These are phyloP conservation scores for Ectropis crepuscularia DNA, from an alignment of 2,888 invertebrate genomes.

Conservation along the genomic window DNA sequence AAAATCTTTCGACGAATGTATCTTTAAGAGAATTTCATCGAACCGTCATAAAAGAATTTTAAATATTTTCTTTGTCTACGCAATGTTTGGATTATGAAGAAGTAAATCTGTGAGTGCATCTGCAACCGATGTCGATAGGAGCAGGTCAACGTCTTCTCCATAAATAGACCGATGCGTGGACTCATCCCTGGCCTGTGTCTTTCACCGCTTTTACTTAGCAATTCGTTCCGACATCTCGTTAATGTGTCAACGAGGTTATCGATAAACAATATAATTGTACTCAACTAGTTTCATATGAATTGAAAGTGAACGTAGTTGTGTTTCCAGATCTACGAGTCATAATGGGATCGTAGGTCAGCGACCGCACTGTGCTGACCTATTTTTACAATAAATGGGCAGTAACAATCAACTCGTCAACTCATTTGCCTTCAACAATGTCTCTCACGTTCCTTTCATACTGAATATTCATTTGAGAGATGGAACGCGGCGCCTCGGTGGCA, in stretches of 20 bases:
- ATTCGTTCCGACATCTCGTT: constrained; percentile 74
- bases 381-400: constrained; percentile 70
- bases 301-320: constrained; percentile 46
- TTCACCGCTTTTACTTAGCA: constrained; percentile 71
- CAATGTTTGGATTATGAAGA: constrained; percentile 22
- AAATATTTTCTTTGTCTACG: constrained; percentile 33
- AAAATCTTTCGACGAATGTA: constrained; percentile 25
- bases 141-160: constrained; percentile 77
- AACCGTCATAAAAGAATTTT: constrained; percentile 16
- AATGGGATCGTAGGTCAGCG: constrained; percentile 61
- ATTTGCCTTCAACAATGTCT: constrained; percentile 67
- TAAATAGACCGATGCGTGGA: constrained; percentile 70
- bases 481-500: constrained; percentile 45
- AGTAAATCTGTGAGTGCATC: constrained; percentile 60
- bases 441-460: constrained; percentile 59
- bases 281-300: constrained; percentile 57
- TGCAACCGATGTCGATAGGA: constrained; percentile 54
- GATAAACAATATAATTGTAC: constrained; percentile 63
- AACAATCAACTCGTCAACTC: constrained; percentile 68
- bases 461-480: constrained; percentile 52
- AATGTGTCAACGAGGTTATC: constrained; percentile 79
- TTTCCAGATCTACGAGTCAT: constrained; percentile 41
- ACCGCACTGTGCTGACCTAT: constrained; percentile 69
- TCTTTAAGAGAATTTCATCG: constrained; percentile 28
- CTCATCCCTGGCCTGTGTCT: constrained; percentile 72